Evolutionary conservation across 2,797 vertebrate species (phyloP), one percentile per base, ranked within the genome.

Genomic region (Lacerta agilis): DNA sequence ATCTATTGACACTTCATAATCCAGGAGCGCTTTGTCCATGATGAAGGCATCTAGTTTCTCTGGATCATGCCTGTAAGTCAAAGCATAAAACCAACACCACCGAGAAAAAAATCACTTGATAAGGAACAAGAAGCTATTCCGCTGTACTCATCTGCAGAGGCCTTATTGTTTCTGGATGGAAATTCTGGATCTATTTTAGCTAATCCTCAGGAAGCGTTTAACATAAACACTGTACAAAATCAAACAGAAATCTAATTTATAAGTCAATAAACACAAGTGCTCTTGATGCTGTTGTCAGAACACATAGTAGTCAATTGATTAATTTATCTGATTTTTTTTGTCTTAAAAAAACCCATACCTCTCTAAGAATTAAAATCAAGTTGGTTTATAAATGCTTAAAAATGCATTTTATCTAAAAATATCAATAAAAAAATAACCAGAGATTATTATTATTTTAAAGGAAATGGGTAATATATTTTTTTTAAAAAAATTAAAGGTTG

Each of bases 1-100:
- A 95, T 99, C 99, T 95, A 99, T 98, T 80, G 99, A 99, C 79
- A 99, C 99, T 96, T 99, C 99, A 82, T 99, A 99, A 96, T 99
- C 99, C 96, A 99, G 94, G 90, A 99, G 98, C 43, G 99, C 98
- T 97, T 99, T 99, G 96, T 99, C 99, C 99, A 99, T 99, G 95
- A 99, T 99, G 96, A 99, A 99, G 64, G 99, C 99, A 86, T 99
- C 99, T 4, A 99, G 97, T 95, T 97, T 99, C 96, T 99, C 98
- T 91, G 99, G 98, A 96, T 99, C 98, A 43, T 98, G 97, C 95
- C 99, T 99, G 89, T 81, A 88, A 75, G 93, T 94, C 76, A 96
- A 93, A 79, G 10, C 13, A 81, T 55, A 41, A 49, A 81, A 82
- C 18, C 11, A 76, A 55, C 29, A 45, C 15, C 64, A 81, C n/a